Percentiles rank a stretch among this genome's conserved stretches.
These are phyloP conservation scores for Cyclargus thomasi DNA, from an alignment of 1,140 invertebrate genomes.

Conservation along the genomic window DNA sequence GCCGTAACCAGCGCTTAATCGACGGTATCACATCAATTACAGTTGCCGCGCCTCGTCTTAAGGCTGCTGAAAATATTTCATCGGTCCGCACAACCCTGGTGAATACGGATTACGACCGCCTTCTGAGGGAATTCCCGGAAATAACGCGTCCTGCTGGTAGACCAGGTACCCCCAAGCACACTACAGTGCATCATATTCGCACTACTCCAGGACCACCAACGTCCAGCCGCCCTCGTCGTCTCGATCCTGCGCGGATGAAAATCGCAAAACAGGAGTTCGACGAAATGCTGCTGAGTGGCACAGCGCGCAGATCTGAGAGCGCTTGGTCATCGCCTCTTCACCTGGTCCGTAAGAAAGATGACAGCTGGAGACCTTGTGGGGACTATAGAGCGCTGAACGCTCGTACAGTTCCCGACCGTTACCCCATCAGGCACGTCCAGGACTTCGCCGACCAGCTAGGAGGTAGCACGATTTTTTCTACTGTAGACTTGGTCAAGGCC, in stretches of 20 bases:
- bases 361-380: slow-evolving; percentile 40
- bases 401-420: too few species aligned
- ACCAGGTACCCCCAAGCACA: slow-evolving; percentile 5
- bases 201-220: slow-evolving; percentile 22
- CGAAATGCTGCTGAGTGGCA: slow-evolving; percentile 28
- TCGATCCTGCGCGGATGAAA: slow-evolving; percentile 16
- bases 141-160: slow-evolving; percentile 19
- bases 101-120: slow-evolving; percentile 9
- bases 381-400: too few species aligned
- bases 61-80: not conserved
- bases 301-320: slow-evolving; percentile 50
- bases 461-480: too few species aligned
- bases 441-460: too few species aligned
- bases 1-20: slow-evolving; percentile 18
- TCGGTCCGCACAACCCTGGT: slow-evolving; percentile 13
- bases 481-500: too few species aligned
- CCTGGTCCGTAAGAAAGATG: slow-evolving; percentile 42
- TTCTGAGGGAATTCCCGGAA: slow-evolving; percentile 11
- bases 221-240: slow-evolving; percentile 16
- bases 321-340: slow-evolving; percentile 66
- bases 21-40: slow-evolving; percentile 21
- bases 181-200: slow-evolving; percentile 17
- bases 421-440: too few species aligned
- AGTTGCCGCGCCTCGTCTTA: not conserved
- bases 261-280: slow-evolving; percentile 10